Evolutionary conservation across 2,113 vertebrate genomes (phyloP).

Genomic region (Hyaena hyaena): DNA sequence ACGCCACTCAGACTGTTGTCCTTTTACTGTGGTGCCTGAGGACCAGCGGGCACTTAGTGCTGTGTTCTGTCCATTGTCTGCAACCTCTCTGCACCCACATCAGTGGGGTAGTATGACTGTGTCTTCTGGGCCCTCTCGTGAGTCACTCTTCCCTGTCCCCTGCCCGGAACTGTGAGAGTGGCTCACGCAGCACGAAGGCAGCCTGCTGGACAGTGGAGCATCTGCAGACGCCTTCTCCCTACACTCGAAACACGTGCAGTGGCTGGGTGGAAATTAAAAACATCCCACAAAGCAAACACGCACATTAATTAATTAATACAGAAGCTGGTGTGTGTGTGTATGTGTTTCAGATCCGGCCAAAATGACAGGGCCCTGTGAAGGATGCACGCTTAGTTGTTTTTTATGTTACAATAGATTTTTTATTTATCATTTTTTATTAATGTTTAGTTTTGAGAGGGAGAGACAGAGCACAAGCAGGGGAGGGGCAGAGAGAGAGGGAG

Average conservation of each 20-base stretch:
- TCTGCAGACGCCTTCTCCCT: neutral
- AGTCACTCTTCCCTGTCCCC: neutral
- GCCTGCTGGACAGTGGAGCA: neutral
- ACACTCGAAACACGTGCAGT: neutral
- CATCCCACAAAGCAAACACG: neutral
- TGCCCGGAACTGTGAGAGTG: neutral
- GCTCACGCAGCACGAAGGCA: neutral
- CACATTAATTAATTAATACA: neutral
- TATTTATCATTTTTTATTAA: neutral
- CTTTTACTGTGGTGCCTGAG: neutral
- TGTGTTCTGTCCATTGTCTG: neutral
- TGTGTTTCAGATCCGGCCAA: neutral
- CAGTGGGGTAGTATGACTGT: neutral
- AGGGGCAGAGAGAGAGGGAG: too few species aligned
- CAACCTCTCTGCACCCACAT: neutral
- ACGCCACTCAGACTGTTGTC: neutral
- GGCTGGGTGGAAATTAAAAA: neutral
- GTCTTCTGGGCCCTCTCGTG: constrained; percentile 58
- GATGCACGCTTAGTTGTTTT: neutral
- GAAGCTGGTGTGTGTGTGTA: neutral
- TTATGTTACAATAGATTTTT: neutral
- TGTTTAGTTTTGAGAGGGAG: too few species aligned
- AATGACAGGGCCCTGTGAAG: neutral
- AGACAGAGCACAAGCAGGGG: too few species aligned
- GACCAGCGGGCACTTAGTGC: too few species aligned